A percentile compares a stretch with the other conserved stretches of the same genome.
Evolutionary conservation across 2,113 vertebrate genomes (phyloP).

Genomic region (Salvator merianae): DNA sequence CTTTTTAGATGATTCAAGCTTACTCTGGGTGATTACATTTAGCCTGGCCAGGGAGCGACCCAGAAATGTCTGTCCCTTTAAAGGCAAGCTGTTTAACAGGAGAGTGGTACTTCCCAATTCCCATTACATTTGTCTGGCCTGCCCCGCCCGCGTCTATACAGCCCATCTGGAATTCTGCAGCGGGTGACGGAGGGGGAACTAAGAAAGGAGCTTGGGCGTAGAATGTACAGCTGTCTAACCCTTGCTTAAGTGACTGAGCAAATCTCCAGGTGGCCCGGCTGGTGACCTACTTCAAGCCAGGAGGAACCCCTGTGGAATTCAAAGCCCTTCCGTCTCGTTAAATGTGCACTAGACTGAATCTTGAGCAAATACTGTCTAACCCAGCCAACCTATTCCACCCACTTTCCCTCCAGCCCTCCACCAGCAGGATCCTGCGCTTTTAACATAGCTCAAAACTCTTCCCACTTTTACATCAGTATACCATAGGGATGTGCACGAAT

Average conservation of each 20-base stretch:
- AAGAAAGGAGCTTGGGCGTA: neutral
- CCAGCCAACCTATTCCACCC: no score
- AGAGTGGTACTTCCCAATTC: neutral
- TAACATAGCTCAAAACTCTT: no score
- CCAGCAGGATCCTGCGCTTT: no score
- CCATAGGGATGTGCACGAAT: no score
- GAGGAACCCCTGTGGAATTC: neutral
- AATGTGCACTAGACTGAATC: neutral
- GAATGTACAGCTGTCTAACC: neutral
- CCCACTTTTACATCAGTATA: neutral
- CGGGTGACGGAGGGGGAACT: neutral
- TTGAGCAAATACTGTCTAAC: no score
- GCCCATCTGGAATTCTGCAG: neutral
- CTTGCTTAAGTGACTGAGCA: neutral
- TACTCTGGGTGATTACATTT: neutral
- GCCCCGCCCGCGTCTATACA: neutral
- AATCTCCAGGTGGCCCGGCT: neutral
- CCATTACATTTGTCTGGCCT: neutral
- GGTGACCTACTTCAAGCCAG: neutral
- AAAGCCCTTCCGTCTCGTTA: neutral
- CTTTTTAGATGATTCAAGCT: neutral
- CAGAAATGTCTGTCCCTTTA: neutral
- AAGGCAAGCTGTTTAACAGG: neutral
- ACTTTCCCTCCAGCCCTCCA: no score
- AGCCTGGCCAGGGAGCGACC: neutral